Base-by-base conservation (phyloP, 37 sponge, comb jelly and placozoan genomes). In the Agelas oroides region DNA sequence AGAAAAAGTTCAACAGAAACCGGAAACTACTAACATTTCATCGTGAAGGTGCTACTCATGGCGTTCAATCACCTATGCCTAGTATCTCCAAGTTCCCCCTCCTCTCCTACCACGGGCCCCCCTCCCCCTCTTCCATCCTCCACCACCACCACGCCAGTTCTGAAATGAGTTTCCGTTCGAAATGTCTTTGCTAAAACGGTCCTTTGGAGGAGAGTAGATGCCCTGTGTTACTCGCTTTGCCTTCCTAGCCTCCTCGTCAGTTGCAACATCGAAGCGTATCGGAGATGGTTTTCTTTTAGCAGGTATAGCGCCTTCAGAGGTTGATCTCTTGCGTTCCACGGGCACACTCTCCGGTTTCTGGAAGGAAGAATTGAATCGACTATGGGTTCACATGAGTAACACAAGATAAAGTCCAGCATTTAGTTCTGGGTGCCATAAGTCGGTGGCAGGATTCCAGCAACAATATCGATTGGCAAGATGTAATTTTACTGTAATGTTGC, bases 151-250 rank as follows among this genome's bases (percentile, higher is more conserved):
- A 63, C 31, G 40, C 38, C 34, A 71, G 53, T 27, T 61, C 24
- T 81, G 78, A 5, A 68, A 75, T 19, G 27, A 57, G 16, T 38
- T 38, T 35, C 86, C 81, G 25, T 68, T 83, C 0, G 73, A 18
- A 2, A 88, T 25, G 24, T 70, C 69, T 21, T 84, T 87, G 57
- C 93, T 92, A 55, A 73, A 92, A 14, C 67, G 70, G 38, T 82
- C 83, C 30, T 64, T 59, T 0, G 93, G 93, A 35, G 90, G 89
- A 2, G 81, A 25, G 78, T 93, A 93, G n/a, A 81, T 16, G 21
- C 52, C 30, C 46, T 68, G 24, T 0, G 62, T 18, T 12, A 81
- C 55, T 35, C 77, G 62, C 63, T 82, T 82, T 12, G 15, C 56
- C 46, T 33, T 23, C 24, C 27, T 37, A 5, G 12, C 53, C 23